Base-by-base conservation (phyloP, 2,888 invertebrate genomes). In the Hydriomena furcata region DNA sequence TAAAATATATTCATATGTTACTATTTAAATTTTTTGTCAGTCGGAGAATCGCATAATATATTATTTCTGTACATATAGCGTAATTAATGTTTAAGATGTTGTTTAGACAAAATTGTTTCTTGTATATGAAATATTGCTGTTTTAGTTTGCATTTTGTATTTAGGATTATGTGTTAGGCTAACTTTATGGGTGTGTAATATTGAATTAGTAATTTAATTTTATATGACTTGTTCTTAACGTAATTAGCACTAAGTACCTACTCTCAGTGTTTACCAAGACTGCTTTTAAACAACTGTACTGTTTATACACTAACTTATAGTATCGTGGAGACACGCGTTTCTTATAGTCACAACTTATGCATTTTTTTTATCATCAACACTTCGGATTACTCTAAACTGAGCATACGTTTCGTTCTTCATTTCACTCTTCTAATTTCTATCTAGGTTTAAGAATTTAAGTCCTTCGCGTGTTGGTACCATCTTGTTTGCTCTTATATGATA, bases 221-320 rank as follows among this genome's bases (percentile, higher is more conserved):
- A 77, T 87, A 86, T 81, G 79, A 86, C 73, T 83, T 79, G 81
- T 84, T 84, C 79, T 63, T 75, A 73, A 62, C 73, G 60, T 85
- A 84, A 83, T 72, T 89, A 88, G 84, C 80, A 82, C 82, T 90
- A 88, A 86, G 87, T 83, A 84, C 78, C 82, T 85, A 84, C 76
- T 89, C 86, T 89, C 88, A 85, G 86, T 88, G 86, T 88, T 86
- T 87, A 84, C 83, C 82, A 90, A 90, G 89, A 90, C 89, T 90
- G 90, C 88, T 89, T 89, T 83, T 88, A 84, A 85, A 86, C 83
- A 82, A 84, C 79, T 82, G 63, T 83, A 86, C 82, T 84, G 82
- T 85, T 84, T 84, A 83, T 79, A 85, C 76, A 82, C 80, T 82
- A 79, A 83, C 78, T 68, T 72, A 71, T 72, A 65, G 67, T 67